phyloP scores from a whole-genome alignment of 2,797 vertebrate species.

The Dryobates pubescens region DNA sequence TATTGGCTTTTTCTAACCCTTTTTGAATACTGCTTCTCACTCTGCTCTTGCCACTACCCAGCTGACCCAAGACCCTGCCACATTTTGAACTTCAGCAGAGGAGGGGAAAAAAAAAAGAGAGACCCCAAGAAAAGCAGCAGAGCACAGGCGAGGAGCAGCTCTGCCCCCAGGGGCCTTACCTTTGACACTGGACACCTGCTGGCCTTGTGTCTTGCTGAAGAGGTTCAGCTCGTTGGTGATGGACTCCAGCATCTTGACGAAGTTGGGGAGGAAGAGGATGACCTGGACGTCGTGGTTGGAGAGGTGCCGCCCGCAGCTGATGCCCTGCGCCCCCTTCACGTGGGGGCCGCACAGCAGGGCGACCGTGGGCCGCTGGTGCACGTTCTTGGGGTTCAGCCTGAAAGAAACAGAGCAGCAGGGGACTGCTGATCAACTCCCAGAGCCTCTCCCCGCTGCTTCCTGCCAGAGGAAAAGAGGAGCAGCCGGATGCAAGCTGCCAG shows the following conservation, averaged over 20 bases:
- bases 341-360: conserved; percentile 95
- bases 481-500: neutral
- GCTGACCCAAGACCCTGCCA: too few species aligned
- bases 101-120: too few species aligned
- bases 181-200: conserved; percentile 94
- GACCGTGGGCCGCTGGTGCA: conserved; percentile 95
- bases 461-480: neutral
- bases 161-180: conserved; percentile 75
- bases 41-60: too few species aligned
- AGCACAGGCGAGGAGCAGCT: accelerated
- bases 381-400: conserved; percentile 97
- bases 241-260: conserved; percentile 96
- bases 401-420: neutral
- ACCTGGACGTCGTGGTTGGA: conserved; percentile 97
- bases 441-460: neutral
- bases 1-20: too few species aligned
- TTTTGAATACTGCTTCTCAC: too few species aligned
- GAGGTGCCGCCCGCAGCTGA: conserved; percentile 96
- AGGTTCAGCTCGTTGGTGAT: conserved; percentile 93
- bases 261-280: conserved; percentile 95
- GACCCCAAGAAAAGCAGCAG: too few species aligned
- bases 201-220: conserved; percentile 91
- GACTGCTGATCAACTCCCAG: neutral
- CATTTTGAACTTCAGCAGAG: too few species aligned
- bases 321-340: conserved; percentile 96